Evolutionary conservation across 2,797 vertebrate genomes (phyloP), one percentile per base, ranked within the genome.

Genomic region (Gila robusta): DNA sequence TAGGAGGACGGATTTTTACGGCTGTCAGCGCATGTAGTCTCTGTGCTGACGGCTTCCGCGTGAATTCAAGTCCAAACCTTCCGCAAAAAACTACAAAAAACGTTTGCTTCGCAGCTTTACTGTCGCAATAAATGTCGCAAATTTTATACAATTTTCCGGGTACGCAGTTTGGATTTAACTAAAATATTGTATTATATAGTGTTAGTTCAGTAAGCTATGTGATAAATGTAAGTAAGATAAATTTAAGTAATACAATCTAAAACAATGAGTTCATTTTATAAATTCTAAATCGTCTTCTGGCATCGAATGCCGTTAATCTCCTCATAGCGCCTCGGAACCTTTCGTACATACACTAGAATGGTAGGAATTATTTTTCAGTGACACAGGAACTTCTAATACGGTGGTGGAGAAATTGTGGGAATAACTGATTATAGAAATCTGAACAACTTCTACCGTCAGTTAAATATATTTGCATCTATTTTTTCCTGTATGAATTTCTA

Each of bases 351-450:
- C 5, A 16, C 14, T 47, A 44, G 16, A 66, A 2, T 35, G 52
- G 85, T 5, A 69, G 90, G 92, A 87, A 73, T 16, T 86, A 39
- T 87, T 37, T 62, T 1, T 6, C 3, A 76, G 86, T 70, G 71
- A 91, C 93, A 92, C 94, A 90, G 94, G 94, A 96, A 94, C 23
- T 35, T 7, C 67, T 59, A 11, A 19, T 41, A 47, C 23, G 47
- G 32, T 54, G 81, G n/a, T 54, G 81, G 39, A 47, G 11, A 52
- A 64, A 70, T 66, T 78, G 32, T 74, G 52, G 32, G 23, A 78
- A 44, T 87, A 88, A 8, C 19, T 69, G 23, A 72, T 23, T 52
- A 79, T 11, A 54, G 56, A 26, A 9, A 11, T 47, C 32, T 66
- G 11, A 56, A 56, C 5, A 9, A 39, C 1, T 44, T 67, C 47